Evolutionary conservation across 2,113 vertebrate species (phyloP).

Genomic region (Trogon surrucura): DNA sequence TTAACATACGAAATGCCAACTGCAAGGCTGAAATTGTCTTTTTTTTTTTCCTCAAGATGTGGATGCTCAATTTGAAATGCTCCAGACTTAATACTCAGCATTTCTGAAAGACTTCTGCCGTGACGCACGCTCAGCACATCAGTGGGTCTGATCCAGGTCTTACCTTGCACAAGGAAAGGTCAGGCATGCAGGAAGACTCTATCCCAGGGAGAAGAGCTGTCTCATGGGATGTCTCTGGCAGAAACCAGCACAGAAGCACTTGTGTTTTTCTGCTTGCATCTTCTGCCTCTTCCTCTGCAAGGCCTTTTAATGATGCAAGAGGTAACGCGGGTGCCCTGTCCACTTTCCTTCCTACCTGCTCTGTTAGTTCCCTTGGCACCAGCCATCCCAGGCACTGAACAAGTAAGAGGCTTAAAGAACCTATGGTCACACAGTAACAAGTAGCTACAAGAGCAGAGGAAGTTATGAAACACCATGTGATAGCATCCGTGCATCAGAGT

Average conservation of each 20-base stretch:
- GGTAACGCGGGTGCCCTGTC: neutral
- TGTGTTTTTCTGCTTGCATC: neutral
- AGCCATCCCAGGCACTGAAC: neutral
- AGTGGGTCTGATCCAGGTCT: neutral
- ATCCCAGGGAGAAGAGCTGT: neutral
- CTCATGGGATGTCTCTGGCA: neutral
- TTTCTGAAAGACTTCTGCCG: neutral
- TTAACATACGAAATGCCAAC: neutral
- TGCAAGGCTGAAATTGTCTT: neutral
- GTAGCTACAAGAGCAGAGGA: neutral
- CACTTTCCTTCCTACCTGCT: neutral
- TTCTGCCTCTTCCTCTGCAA: neutral
- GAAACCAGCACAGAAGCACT: neutral
- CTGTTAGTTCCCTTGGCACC: neutral
- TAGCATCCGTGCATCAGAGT: neutral
- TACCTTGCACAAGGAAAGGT: neutral
- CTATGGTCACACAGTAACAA: neutral
- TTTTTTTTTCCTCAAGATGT: neutral
- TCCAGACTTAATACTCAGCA: neutral
- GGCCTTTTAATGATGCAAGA: neutral
- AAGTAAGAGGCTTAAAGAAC: neutral
- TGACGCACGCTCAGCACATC: neutral
- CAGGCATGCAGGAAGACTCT: fast-evolving
- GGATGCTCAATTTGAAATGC: neutral
- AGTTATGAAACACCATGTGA: neutral